A percentile compares a stretch with the other conserved stretches of the same genome.
Evolutionary conservation across 2,888 invertebrate species (phyloP).

Genomic region (Diploptera punctata): DNA sequence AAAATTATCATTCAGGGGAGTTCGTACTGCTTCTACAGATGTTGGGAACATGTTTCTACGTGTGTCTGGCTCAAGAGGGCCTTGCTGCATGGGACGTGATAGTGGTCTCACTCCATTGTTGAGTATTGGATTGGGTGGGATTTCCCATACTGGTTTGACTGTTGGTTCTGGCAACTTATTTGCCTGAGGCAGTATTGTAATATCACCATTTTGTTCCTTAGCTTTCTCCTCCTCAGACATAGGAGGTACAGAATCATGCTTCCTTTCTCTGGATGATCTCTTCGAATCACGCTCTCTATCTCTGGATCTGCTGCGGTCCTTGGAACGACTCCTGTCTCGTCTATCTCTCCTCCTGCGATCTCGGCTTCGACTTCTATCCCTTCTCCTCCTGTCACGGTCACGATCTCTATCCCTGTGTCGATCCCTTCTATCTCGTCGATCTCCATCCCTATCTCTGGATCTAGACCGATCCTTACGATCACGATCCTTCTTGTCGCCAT

Average conservation of each 20-base stretch:
- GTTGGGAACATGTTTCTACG: conserved; percentile 9
- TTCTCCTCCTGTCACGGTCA: conserved; percentile 56
- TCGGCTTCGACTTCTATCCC: conserved; percentile 54
- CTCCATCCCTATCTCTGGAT: conserved; percentile 40
- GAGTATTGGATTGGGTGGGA: conserved; percentile 39
- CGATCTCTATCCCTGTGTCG: conserved; percentile 53
- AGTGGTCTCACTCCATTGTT: conserved; percentile 12
- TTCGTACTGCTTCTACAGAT: conserved; percentile 14
- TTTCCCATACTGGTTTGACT: background rate
- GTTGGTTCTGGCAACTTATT: background rate
- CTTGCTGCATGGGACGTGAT: background rate
- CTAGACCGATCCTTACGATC: conserved; percentile 41
- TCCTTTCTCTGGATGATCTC: conserved; percentile 32
- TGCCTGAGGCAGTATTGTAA: background rate
- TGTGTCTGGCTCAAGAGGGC: conserved; percentile 17
- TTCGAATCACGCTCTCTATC: conserved; percentile 45
- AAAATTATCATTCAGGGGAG: conserved; percentile 5
- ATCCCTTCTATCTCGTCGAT: conserved; percentile 52
- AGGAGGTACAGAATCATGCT: conserved; percentile 31
- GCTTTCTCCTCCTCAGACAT: conserved; percentile 26
- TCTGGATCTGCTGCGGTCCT: conserved; percentile 56
- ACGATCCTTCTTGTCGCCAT: conserved; percentile 29
- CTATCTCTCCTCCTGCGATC: conserved; percentile 54
- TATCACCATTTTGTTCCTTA: conserved; percentile 38
- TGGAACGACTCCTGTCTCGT: conserved; percentile 47